Percentiles rank a stretch among this genome's conserved stretches.
Evolutionary conservation across 1,140 invertebrate species (phyloP).

Genomic region (Drosophila orosa): DNA sequence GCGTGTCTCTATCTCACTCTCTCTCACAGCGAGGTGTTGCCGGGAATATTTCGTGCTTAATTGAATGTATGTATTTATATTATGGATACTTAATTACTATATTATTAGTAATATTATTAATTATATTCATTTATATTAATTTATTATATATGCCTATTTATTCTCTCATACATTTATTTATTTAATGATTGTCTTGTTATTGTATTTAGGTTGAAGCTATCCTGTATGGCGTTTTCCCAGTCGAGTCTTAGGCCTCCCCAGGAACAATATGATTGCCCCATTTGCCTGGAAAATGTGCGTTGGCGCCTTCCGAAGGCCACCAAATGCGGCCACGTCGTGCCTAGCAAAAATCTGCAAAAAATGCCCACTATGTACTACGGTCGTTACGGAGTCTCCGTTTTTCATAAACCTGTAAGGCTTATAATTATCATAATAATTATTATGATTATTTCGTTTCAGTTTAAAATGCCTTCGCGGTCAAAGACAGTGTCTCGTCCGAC

Average conservation of each 20-base stretch:
- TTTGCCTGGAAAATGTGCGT: neutral
- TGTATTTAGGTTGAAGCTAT: neutral
- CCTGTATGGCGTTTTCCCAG: neutral
- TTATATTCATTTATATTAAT: neutral
- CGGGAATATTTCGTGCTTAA: too few species aligned
- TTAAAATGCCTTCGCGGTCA: neutral
- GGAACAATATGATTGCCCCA: neutral
- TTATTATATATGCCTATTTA: neutral
- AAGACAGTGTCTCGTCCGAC: neutral
- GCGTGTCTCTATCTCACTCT: too few species aligned
- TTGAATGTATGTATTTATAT: too few species aligned
- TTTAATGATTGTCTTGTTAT: neutral
- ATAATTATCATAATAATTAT: too few species aligned
- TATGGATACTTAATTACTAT: too few species aligned
- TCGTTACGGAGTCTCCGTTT: neutral
- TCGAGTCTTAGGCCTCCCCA: fast-evolving
- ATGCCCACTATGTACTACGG: neutral
- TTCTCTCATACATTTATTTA: neutral
- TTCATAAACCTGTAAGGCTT: neutral
- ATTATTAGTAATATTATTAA: too few species aligned
- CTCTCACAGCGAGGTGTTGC: too few species aligned
- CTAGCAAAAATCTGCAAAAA: neutral
- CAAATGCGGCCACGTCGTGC: neutral
- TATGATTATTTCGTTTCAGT: neutral
- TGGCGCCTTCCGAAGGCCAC: neutral